These are phyloP conservation scores for Apostichopus japonicus DNA, from an alignment of 35 echinoderm and acorn worm species.

Conservation along the genomic window DNA sequence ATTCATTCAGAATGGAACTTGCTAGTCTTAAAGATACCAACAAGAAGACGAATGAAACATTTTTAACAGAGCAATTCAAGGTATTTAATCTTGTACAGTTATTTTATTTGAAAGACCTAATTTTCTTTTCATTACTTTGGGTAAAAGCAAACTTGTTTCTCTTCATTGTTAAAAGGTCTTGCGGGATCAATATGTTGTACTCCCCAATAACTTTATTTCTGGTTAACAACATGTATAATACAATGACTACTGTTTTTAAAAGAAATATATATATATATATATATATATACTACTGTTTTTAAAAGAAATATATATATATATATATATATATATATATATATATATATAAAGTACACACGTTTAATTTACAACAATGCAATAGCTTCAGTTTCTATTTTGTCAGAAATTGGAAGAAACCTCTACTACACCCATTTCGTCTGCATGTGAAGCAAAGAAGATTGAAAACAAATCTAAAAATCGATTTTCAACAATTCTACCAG, in stretches of 20 bases:
- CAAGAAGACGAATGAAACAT: background rate
- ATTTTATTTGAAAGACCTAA: too few species aligned
- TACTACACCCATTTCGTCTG: background rate
- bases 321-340: background rate
- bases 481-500: background rate
- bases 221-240: too few species aligned
- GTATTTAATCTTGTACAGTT: background rate
- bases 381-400: background rate
- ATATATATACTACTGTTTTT: too few species aligned
- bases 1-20: conserved; percentile 20
- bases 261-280: too few species aligned
- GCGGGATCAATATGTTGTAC: too few species aligned
- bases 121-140: too few species aligned
- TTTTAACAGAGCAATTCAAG: conserved; percentile 14
- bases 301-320: too few species aligned
- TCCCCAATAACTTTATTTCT: too few species aligned
- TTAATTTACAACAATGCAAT: background rate
- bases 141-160: too few species aligned
- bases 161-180: too few species aligned
- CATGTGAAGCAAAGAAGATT: background rate
- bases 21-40: background rate
- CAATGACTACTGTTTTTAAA: too few species aligned
- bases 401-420: conserved; percentile 4
- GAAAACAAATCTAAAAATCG: background rate
- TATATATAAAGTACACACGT: background rate